Percentiles rank a stretch among this genome's conserved stretches.
Evolutionary conservation across 2,888 invertebrate genomes (phyloP).

Genomic region (Campoplex capitator): DNA sequence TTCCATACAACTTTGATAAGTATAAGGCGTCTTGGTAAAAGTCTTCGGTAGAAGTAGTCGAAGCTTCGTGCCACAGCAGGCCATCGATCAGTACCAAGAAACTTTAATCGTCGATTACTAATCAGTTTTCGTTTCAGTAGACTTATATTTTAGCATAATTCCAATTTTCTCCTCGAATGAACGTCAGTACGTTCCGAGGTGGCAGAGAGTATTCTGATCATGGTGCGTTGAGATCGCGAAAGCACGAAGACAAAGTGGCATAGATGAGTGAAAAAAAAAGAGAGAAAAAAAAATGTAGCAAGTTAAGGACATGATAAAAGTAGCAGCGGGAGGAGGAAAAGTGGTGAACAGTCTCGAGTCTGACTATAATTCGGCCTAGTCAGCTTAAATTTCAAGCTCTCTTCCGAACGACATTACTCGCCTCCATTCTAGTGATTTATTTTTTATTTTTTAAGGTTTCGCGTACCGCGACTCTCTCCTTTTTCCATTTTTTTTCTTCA

Average conservation of each 20-base stretch:
- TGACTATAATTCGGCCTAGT: slow-evolving; percentile 77
- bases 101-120: slow-evolving; percentile 70
- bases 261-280: slow-evolving; percentile 43
- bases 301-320: slow-evolving; percentile 49
- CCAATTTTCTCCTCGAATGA: slow-evolving; percentile 79
- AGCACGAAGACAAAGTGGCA: slow-evolving; percentile 53
- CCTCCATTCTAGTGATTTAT: slow-evolving; percentile 30
- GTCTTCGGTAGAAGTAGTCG: neutral
- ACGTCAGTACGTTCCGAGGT: slow-evolving; percentile 48
- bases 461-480: slow-evolving; percentile 10
- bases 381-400: slow-evolving; percentile 75
- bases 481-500: slow-evolving; percentile 29
- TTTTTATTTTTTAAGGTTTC: slow-evolving; percentile 15
- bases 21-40: neutral
- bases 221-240: slow-evolving; percentile 38
- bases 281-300: slow-evolving; percentile 23
- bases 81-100: slow-evolving; percentile 69
- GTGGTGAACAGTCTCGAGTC: slow-evolving; percentile 66
- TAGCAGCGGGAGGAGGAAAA: slow-evolving; percentile 49
- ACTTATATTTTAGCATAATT: slow-evolving; percentile 78
- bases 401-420: slow-evolving; percentile 43
- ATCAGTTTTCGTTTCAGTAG: slow-evolving; percentile 69
- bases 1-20: neutral
- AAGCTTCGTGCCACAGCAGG: slow-evolving; percentile 1
- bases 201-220: slow-evolving; percentile 35